Evolutionary conservation across 2,888 invertebrate genomes (phyloP), one percentile per base, ranked within the genome.

Genomic region (Nomada goodeniana): DNA sequence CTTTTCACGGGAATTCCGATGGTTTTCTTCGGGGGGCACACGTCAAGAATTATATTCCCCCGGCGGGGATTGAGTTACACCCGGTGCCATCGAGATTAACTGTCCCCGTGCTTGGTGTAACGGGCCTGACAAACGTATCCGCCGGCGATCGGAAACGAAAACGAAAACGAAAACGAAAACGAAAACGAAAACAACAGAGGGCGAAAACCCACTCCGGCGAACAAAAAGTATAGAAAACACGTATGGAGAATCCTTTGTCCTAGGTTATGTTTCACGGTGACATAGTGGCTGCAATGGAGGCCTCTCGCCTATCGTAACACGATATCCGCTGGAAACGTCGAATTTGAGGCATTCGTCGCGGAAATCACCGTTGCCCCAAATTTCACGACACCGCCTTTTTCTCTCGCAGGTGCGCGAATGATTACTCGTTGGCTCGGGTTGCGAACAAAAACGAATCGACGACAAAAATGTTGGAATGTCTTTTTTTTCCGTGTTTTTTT

Each of bases 211-310:
- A 0, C 57, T 20, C n/a, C 36, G 15, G 15, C 18, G 15, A 42
- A 57, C 26, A 67, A 55, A 63, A 72, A 52, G n/a, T 47, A 60
- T 18, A 61, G 44, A 57, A n/a, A 67, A 68, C 74, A 18, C 13
- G 15, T 15, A 15, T 1, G 2, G 36, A 57, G 72, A 72, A 52
- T 82, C 80, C 81, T 80, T 87, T 87, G 81, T 76, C 80, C 83
- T 85, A 85, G 86, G 83, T 87, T 87, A 83, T 83, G 86, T 85
- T 87, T 85, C 86, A 83, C 76, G 70, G 84, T 82, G 82, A 86
- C 83, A 82, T 82, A 85, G 82, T 76, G 78, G 85, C 70, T 76
- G 71, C 79, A 78, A 76, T 76, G 80, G 82, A 79, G 82, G 80
- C 82, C 82, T 82, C 73, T 82, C 73, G 80, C 61, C 79, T 71